phyloP scores from a whole-genome alignment of 2,888 invertebrate species.

The Dryocosmus kuriphilus region DNA sequence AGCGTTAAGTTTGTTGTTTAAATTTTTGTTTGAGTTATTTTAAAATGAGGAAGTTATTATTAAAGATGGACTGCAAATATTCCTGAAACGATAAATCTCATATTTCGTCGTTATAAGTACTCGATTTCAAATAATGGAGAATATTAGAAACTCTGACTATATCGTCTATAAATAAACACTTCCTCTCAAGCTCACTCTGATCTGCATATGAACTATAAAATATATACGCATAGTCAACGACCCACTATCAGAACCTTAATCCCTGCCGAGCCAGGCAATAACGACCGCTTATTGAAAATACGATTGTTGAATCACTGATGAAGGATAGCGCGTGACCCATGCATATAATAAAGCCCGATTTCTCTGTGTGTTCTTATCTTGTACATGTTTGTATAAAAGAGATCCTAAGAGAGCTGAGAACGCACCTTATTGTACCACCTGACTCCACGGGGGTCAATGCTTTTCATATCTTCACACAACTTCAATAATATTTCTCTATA shows the following conservation, averaged over 20 bases:
- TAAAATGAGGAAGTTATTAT: background rate
- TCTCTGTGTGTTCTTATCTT: constrained; percentile 28
- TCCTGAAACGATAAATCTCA: background rate
- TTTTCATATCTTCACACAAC: constrained; percentile 57
- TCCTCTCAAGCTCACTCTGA: constrained; percentile 15
- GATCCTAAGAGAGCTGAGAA: constrained; percentile 63
- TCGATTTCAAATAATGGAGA: constrained; percentile 1
- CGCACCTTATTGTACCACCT: constrained; percentile 64
- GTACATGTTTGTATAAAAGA: constrained; percentile 21
- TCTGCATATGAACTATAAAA: constrained; percentile 22
- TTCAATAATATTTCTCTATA: background rate
- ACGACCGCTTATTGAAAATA: constrained; percentile 66
- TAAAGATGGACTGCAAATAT: background rate
- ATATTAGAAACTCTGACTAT: background rate
- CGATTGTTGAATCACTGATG: constrained; percentile 67
- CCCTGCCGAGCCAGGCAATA: constrained; percentile 57
- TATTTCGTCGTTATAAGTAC: background rate
- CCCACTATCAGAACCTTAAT: constrained; percentile 48
- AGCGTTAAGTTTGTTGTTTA: background rate
- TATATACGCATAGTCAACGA: constrained; percentile 4
- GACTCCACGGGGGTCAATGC: constrained; percentile 69
- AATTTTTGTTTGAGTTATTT: background rate
- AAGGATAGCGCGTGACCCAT: constrained; percentile 61
- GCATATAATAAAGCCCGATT: constrained; percentile 61
- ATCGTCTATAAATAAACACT: constrained; percentile 25